Base-by-base conservation (phyloP, 2,888 invertebrate species). In the Netelia melanura region DNA sequence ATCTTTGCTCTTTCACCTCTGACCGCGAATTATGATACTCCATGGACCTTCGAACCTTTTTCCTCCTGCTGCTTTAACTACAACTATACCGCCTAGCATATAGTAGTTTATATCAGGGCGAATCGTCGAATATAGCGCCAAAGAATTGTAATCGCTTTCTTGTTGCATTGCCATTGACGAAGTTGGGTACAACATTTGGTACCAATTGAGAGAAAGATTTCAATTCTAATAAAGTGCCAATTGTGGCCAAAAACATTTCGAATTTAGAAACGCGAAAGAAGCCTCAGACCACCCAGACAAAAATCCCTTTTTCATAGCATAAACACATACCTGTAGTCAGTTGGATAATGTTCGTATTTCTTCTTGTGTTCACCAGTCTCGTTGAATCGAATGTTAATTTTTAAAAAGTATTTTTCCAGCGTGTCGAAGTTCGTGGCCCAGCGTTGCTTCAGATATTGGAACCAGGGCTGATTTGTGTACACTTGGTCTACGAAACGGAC, bases 381-480 rank as follows among this genome's bases (percentile, higher is more conserved):
- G 92, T 98, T 98, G 89, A 97, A 97, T 3, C 99, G 95, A 74
- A 99, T 96, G 94, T 97, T 97, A 91, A 99, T 98, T 94, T 99
- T 98, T 94, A 98, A 96, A 93, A 97, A 97, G 94, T 96, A 98
- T 90, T 97, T 98, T 94, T 98, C 98, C 80, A 99, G 94, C 87
- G 96, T 96, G 92, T 99, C 98, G 90, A 97, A 98, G 94, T 98
- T 98, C 0, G 98, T 97, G 1, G 98, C 97, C 99, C 99, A 99
- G 77, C 98, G 96, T 92, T 98, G 97, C 93, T 98, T 98, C 79
- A 99, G 94, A 90, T 97, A 96, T 93, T 97, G 96, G 94, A 97
- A 99, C 96, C 97, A 98, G 9, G 95, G 96, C 89, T 97, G 96
- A 91, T 97, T 97, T 0, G 97, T 96, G 94, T 99, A 99, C 0